Evolutionary conservation across 2,797 vertebrate species (phyloP), one percentile per base, ranked within the genome.

Genomic region (Siniperca scherzeri): DNA sequence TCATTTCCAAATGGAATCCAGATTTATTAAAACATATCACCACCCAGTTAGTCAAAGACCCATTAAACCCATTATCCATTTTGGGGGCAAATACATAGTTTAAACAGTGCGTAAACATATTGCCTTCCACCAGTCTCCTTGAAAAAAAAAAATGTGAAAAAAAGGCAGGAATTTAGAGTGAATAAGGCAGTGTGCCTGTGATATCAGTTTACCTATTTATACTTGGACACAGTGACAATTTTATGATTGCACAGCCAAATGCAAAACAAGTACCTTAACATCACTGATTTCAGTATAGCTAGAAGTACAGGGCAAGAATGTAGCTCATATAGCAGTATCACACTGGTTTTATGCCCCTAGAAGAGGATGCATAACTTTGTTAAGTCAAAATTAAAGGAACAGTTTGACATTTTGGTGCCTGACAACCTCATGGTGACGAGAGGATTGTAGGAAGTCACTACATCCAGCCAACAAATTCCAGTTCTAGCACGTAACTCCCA

Each of bases 1-100:
- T 70, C 17, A 82, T 81, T 78, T 84, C 27, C 14, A 69, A 55
- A 74, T 78, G 36, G 21, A n/a, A 82, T 82, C 62, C 33, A 60
- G 59, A 50, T 79, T 84, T 79, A 79, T 82, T 69, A 27, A 74
- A 84, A 82, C 57, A 82, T 7, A 79, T 72, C 75, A 70, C n/a
- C n/a, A 53, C 27, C 64, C 59, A 77, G 40, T 78, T 56, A 70
- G 66, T 84, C 48, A 71, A 30, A 61, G 13, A 76, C 17, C 74
- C 50, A 64, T 53, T 9, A 69, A 70, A 79, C n/a, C 10, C 56
- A 75, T 82, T 36, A 25, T 64, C 38, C 25, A 48, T 25, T 80
- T 33, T 62, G 30, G 19, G 19, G 53, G 44, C 2, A 52, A 69
- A 50, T 55, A 46, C 5, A 55, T 40, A 59, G 52, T 59, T 64